A percentile compares a stretch with the other conserved stretches of the same genome.
These are phyloP conservation scores for Corydoras maculifer DNA, from an alignment of 2,113 vertebrate genomes.

Conservation along the genomic window DNA sequence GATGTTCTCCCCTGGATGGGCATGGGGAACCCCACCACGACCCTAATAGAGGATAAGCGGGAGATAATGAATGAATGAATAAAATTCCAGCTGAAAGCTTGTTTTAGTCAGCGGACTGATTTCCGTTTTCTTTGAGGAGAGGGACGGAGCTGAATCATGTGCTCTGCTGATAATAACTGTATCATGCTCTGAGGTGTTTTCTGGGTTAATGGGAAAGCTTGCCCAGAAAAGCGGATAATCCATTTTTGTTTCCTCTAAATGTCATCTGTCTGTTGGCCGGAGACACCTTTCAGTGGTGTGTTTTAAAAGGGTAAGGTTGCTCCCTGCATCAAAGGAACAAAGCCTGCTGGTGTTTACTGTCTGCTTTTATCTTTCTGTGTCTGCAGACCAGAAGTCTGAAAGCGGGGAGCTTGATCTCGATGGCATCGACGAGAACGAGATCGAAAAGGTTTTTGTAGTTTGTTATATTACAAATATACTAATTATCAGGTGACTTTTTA, in stretches of 20 bases:
- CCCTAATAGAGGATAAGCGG: too few species aligned
- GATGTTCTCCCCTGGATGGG: too few species aligned
- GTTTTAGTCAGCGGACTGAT: too few species aligned
- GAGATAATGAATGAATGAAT: too few species aligned
- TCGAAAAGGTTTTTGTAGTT: slow-evolving; percentile 74
- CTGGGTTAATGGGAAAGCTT: slow-evolving; percentile 13
- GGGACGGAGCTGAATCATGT: background rate
- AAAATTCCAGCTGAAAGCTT: too few species aligned
- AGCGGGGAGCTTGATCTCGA: slow-evolving; percentile 86
- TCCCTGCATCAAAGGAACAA: slow-evolving; percentile 6
- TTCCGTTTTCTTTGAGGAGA: too few species aligned
- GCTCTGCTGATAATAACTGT: slow-evolving; percentile 22
- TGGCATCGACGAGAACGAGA: slow-evolving; percentile 90
- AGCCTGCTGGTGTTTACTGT: background rate
- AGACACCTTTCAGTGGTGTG: slow-evolving; percentile 14
- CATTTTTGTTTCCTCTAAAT: slow-evolving; percentile 17
- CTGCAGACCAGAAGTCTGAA: slow-evolving; percentile 64
- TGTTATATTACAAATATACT: too few species aligned
- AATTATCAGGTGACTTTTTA: too few species aligned
- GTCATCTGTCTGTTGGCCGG: slow-evolving; percentile 18
- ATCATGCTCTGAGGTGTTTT: slow-evolving; percentile 11
- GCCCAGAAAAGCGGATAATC: slow-evolving; percentile 26
- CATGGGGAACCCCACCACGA: too few species aligned
- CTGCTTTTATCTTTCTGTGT: background rate
- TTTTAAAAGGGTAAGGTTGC: background rate